Evolutionary conservation across 2,888 invertebrate species (phyloP).

Genomic region (Notocelia uddmanniana): DNA sequence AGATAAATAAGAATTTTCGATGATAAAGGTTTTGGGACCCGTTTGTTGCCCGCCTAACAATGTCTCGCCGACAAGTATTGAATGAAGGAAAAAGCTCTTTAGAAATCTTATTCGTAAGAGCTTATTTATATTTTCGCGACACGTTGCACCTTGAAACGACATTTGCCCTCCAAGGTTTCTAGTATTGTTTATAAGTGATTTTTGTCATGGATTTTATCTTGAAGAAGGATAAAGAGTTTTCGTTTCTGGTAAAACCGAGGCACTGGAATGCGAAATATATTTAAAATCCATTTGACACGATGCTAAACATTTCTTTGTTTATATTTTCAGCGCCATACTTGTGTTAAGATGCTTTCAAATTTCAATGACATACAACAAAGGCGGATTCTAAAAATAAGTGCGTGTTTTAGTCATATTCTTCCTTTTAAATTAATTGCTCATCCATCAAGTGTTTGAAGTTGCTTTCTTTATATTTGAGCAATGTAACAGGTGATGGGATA

Average conservation of each 20-base stretch:
- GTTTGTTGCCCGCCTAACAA: too few species aligned
- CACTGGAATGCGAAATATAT: slow-evolving; percentile 9
- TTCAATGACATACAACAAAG: slow-evolving; percentile 25
- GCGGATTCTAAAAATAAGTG: background rate
- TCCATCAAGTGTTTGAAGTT: slow-evolving; percentile 7
- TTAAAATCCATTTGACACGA: slow-evolving; percentile 4
- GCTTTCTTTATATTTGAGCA: background rate
- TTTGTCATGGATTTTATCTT: slow-evolving; percentile 3
- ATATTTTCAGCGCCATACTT: background rate
- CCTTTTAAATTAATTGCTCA: slow-evolving; percentile 15
- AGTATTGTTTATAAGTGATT: background rate
- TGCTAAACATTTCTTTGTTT: slow-evolving; percentile 6
- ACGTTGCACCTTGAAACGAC: too few species aligned
- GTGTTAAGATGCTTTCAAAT: slow-evolving; percentile 6
- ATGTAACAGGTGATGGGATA: background rate
- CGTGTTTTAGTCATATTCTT: slow-evolving; percentile 5
- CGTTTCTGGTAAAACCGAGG: slow-evolving; percentile 17
- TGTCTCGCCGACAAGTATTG: too few species aligned
- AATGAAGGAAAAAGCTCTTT: too few species aligned
- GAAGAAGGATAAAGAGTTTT: background rate
- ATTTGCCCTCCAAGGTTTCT: background rate
- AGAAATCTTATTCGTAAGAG: too few species aligned
- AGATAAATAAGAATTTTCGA: too few species aligned
- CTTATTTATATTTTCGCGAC: too few species aligned
- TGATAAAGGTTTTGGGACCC: too few species aligned